These are phyloP conservation scores for Ailuropoda melanoleuca DNA, from an alignment of 2,113 vertebrate species.

Conservation along the genomic window DNA sequence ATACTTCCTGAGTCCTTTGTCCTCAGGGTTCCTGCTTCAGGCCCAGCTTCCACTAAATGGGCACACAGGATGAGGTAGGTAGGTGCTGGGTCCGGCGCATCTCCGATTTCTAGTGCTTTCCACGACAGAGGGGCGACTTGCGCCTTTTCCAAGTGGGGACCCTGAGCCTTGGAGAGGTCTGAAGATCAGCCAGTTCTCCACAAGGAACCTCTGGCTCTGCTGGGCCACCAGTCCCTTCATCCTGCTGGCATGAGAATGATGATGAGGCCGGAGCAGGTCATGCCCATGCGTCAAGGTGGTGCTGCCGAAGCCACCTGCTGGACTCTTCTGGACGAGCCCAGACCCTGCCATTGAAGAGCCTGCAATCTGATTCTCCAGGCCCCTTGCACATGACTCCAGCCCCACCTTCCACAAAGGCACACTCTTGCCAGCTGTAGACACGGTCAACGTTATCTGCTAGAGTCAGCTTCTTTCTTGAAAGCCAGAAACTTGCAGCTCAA, in stretches of 20 bases:
- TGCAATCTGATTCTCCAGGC: not conserved
- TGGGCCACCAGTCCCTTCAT: not conserved
- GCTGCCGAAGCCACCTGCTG: conserved; percentile 15
- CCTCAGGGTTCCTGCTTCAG: not conserved
- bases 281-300: not conserved
- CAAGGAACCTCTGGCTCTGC: not conserved
- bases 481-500: not conserved
- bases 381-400: too few relatives aligned
- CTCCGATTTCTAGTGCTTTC: not conserved
- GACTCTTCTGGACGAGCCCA: not conserved
- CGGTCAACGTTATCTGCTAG: not conserved
- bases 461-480: not conserved
- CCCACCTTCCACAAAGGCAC: not conserved
- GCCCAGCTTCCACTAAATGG: not conserved
- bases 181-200: not conserved
- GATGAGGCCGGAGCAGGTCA: not conserved
- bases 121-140: not conserved
- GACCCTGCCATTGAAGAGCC: not conserved
- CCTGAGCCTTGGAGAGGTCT: not conserved
- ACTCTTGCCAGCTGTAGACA: not conserved
- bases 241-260: not conserved
- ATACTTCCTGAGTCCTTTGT: not conserved
- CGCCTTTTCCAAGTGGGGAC: not conserved
- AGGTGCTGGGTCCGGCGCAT: not conserved
- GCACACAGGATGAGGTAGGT: not conserved